Evolutionary conservation across 2,888 invertebrate genomes (phyloP).

Genomic region (Prionchulus punctatus): DNA sequence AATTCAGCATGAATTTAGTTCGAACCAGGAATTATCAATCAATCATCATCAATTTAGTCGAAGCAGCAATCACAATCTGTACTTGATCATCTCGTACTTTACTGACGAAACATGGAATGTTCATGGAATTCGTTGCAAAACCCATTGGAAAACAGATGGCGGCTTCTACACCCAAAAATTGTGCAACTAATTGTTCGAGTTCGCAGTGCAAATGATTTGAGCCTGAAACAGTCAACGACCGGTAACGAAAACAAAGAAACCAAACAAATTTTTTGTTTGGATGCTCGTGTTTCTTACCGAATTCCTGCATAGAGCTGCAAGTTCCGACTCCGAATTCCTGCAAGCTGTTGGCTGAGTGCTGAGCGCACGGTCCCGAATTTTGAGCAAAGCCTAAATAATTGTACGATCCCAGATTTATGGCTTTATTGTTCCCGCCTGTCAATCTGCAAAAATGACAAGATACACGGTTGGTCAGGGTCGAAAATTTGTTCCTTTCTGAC

Average conservation of each 20-base stretch:
- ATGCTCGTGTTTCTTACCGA: constrained; percentile 43
- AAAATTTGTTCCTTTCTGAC: background rate
- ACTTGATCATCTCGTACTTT: too few relatives aligned
- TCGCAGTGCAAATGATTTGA: constrained; percentile 56
- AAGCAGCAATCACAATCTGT: too few relatives aligned
- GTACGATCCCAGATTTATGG: constrained; percentile 86
- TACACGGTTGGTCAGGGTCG: background rate
- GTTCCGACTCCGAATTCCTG: constrained; percentile 56
- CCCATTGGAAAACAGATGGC: constrained; percentile 95
- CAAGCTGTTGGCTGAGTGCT: constrained; percentile 51
- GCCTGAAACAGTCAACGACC: background rate
- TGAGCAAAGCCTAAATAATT: constrained; percentile 91
- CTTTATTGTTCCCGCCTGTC: constrained; percentile 61
- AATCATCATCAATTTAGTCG: too few relatives aligned
- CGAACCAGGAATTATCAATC: too few relatives aligned
- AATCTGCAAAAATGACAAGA: constrained; percentile 42
- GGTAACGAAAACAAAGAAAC: too few relatives aligned
- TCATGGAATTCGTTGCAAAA: constrained; percentile 88
- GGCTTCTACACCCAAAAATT: constrained; percentile 77
- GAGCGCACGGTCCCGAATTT: constrained; percentile 57
- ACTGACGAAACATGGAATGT: constrained; percentile 70
- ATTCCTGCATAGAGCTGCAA: constrained; percentile 58
- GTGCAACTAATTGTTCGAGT: constrained; percentile 64
- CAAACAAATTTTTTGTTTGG: too few relatives aligned
- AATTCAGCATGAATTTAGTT: too few relatives aligned